Evolutionary conservation across 2,888 invertebrate species (phyloP), one percentile per base, ranked within the genome.

Genomic region (Galerucella calmariensis): DNA sequence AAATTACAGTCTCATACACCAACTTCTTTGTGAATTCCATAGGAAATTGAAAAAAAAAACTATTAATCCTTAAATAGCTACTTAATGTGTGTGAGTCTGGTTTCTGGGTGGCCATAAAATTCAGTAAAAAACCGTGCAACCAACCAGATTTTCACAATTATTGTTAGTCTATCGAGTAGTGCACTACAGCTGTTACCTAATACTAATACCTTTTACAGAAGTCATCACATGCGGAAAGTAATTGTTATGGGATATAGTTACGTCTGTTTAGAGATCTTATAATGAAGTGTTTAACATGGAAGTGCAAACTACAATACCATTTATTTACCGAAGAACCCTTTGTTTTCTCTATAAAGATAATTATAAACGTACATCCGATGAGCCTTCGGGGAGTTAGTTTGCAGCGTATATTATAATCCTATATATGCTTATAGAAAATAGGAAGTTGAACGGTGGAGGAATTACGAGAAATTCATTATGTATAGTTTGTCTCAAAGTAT

Each of bases 191-290:
- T 58, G 58, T 58, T 58, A 58, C 20, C 58, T 58, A 20, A 58
- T 58, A 20, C 58, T 58, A 20, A 11, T 53, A 16, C 58, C 58
- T 58, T 58, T 20, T 58, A 58, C 10, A 58, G 58, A 58, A 58
- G 58, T 58, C 16, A 58, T 48, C 48, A 58, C 16, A 20, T 16
- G 58, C 58, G 58, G 20, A 16, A 20, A 58, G 58, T 58, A 58
- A 58, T 58, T 16, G 58, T 58, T 58, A 58, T 58, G 58, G 58
- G 58, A 58, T 58, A 58, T 58, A 58, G 58, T 58, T 58, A 20
- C 0, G 58, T 20, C 58, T 58, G 20, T 58, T 58, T 20, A 20
- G 58, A 58, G 58, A 58, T n/a, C 16, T 48, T 48, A 48, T 20
- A 58, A 58, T 58, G 14, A 58, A 16, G 58, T 16, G 16, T 58